These are phyloP conservation scores for Epinephelus awoara DNA, from an alignment of 2,797 vertebrate genomes.

Conservation along the genomic window DNA sequence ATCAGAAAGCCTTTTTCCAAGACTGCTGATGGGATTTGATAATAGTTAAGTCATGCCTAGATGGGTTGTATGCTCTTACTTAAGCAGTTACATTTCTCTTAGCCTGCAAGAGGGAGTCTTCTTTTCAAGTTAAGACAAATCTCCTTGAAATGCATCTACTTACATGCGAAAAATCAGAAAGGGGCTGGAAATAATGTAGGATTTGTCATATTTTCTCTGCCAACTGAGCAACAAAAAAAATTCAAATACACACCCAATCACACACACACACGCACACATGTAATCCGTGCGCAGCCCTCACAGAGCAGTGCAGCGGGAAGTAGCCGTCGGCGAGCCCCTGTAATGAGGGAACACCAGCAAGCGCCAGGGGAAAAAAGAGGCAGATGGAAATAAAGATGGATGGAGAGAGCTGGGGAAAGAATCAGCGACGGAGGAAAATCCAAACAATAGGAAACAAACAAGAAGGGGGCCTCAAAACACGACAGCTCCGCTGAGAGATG, in stretches of 20 bases:
- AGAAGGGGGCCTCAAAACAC: slow-evolving; percentile 54
- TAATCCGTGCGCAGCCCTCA: slow-evolving; percentile 34
- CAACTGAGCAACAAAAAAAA: slow-evolving; percentile 20
- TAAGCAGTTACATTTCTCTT: slow-evolving; percentile 10
- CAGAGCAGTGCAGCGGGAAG: slow-evolving; percentile 41
- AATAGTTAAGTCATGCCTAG: background rate
- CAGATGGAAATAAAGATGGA: slow-evolving; percentile 71
- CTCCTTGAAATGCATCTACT: slow-evolving; percentile 16
- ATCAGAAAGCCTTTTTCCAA: slow-evolving; percentile 3
- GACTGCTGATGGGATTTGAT: slow-evolving; percentile 12
- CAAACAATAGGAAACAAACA: slow-evolving; percentile 77
- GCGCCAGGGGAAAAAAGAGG: slow-evolving; percentile 56
- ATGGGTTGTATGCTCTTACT: background rate
- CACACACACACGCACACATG: slow-evolving; percentile 30
- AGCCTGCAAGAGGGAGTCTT: background rate
- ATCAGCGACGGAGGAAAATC: slow-evolving; percentile 67
- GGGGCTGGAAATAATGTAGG: slow-evolving; percentile 15
- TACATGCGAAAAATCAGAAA: background rate
- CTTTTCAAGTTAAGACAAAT: slow-evolving; percentile 30
- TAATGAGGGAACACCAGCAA: slow-evolving; percentile 73
- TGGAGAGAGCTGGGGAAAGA: slow-evolving; percentile 53
- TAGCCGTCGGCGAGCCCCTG: slow-evolving; percentile 44
- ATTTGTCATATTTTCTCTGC: slow-evolving; percentile 24
- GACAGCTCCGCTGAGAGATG: slow-evolving; percentile 53
- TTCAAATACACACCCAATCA: slow-evolving; percentile 30